Base-by-base conservation (phyloP, 2,888 invertebrate species). In the Tricholauxania praeusta region DNA sequence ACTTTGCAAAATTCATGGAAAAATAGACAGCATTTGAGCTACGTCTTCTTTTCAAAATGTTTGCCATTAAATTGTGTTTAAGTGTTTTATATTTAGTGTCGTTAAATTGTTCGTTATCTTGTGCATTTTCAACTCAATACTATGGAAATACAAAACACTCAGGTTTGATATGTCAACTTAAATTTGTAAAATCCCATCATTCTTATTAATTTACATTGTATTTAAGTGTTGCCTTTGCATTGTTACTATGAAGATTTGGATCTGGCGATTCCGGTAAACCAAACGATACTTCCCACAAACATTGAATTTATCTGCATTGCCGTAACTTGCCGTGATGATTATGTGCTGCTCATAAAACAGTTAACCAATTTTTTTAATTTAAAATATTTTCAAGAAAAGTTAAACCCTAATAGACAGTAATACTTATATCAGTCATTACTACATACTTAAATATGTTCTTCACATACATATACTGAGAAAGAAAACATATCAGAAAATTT, bases 311-410 rank as follows among this genome's bases (percentile, higher is more conserved):
- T 76, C 57, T 84, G 84, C 52, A 79, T 79, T 12, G 69, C 74
- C 39, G 69, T 84, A 3, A 66, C 76, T 68, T 84, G 84, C 39
- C 79, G 79, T 1, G 79, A 82, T 14, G 84, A 84, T 66, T 84
- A 79, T 62, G 80, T 84, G 32, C 79, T 84, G 53, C 72, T 79
- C 73, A 79, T 84, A n/a, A 79, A 78, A 62, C 80, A 84, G 84
- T 84, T 76, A 80, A 81, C 81, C 12, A 17, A 55, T 53, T 53
- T 53, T n/a, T 19, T 53, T 1, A n/a, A n/a, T 17, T 53, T 19
- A 53, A 53, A 4, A 10, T 10, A 10, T 39, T 4, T 28, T 28
- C 3, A 28, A 4, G 28, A 28, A 28, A 28, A 28, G 3, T 28
- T 28, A 28, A 28, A 28, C 28, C 4, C 28, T 28, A 28, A 28